Base-by-base conservation (phyloP, 2,888 invertebrate genomes). In the Coelinius sp. region DNA sequence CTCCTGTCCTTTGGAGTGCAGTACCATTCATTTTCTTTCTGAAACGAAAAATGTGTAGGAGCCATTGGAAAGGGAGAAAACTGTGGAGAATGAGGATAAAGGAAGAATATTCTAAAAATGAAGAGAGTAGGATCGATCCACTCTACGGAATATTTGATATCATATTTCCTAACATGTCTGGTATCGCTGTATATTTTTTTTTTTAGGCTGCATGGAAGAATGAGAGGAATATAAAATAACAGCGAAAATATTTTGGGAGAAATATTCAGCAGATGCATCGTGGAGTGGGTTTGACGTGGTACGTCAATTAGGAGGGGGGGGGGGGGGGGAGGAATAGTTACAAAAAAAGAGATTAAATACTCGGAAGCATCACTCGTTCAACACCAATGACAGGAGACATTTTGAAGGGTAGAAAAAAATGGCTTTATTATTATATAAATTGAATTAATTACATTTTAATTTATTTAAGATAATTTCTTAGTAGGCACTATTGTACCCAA, bases 31-130 rank as follows among this genome's bases (percentile, higher is more conserved):
- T 59, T 59, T 35, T 59, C 59, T 14, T 12, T 17, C 17, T 17
- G 35, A 10, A 59, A 59, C 59, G 35, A 59, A 59, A 59, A 59
- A 59, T 31, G 59, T 25, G 53, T 53, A 25, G 25, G 14, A 25
- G 25, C 25, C 2, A n/a, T 2, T 10, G 53, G 25, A 3, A 8
- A 4, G 46, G 46, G 46, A 8, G 46, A n/a, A 14, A 20, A 20
- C 20, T 20, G 5, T 20, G 20, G 46, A 49, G 46, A 49, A 49
- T 49, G 46, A 10, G 17, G 22, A 49, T 22, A 49, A 17, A 20
- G 49, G 12, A n/a, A 25, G 14, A 53, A 2, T 25, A 6, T 25
- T 25, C 25, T n/a, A 53, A 25, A 25, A 53, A 53, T 25, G n/a
- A 27, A 53, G n/a, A 22, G 49, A 49, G 41, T 41, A 20, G 10